Percentiles rank a stretch among this genome's conserved stretches.
These are phyloP conservation scores for Triplophysa bombifrons DNA, from an alignment of 2,797 vertebrate genomes.

Conservation along the genomic window DNA sequence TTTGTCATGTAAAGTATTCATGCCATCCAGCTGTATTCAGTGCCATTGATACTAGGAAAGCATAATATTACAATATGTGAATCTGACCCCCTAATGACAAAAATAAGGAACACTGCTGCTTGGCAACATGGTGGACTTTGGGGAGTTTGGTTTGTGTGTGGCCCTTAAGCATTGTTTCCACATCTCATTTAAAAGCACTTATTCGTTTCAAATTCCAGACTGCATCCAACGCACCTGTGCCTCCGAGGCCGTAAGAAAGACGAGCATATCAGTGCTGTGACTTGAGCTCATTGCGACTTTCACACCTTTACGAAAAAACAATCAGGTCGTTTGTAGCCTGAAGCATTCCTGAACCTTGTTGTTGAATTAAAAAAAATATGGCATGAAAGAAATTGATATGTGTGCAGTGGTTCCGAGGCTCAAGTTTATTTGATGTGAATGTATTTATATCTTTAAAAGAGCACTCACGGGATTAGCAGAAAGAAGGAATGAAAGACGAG, in stretches of 20 bases:
- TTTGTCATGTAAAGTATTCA: constrained; percentile 12
- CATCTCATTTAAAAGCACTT: constrained; percentile 7
- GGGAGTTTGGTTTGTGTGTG: constrained; percentile 14
- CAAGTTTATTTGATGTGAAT: constrained; percentile 7
- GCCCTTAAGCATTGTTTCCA: constrained; percentile 22
- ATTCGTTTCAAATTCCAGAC: constrained; percentile 16
- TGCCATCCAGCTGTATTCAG: constrained; percentile 12
- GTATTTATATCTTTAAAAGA: constrained; percentile 12
- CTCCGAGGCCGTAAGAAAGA: constrained; percentile 12
- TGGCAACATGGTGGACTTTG: constrained; percentile 1
- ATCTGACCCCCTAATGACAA: not conserved
- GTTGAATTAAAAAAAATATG: not conserved
- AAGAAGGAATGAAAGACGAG: constrained; percentile 56
- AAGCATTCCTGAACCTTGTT: constrained; percentile 1
- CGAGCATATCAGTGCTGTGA: constrained; percentile 8
- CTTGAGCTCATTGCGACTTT: constrained; percentile 4
- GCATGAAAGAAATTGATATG: constrained; percentile 1
- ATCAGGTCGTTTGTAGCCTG: constrained; percentile 1
- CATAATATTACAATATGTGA: constrained; percentile 15
- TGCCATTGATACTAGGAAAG: constrained; percentile 3
- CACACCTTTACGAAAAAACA: constrained; percentile 9
- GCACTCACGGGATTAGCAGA: not conserved
- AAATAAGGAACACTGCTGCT: constrained; percentile 15
- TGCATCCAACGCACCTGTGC: not conserved
- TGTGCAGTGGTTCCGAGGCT: not conserved